Base-by-base conservation (phyloP, 2,797 vertebrate species). In the Chaetophractus vellerosus region DNA sequence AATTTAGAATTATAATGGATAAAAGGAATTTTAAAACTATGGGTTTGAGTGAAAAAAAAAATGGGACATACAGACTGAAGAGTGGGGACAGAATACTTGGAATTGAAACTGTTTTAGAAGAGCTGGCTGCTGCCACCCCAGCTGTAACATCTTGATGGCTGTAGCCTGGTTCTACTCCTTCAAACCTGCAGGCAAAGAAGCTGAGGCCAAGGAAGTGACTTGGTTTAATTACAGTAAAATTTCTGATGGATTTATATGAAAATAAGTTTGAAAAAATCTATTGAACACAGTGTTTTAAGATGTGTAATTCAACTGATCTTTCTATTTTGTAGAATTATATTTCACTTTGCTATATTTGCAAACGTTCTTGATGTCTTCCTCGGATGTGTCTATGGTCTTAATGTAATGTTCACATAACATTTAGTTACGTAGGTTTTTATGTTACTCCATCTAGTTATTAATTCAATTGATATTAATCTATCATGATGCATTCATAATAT, bases 401-500 rank as follows among this genome's bases (percentile, higher is more conserved):
- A 55, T 31, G 16, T 86, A 72, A 92, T 14, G 93, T 79, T 95
- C 82, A 83, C 1, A 57, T 23, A 92, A 55, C 18, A 75, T 2
- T 79, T 93, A 82, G 50, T 74, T 86, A 19, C 75, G 61, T 21
- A 94, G 16, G 11, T 41, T 95, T 84, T 84, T 74, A 1, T 64
- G 33, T 78, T 92, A 80, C 91, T 71, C 2, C 21, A 76, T 61
- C 26, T 63, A 91, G 14, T 91, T 57, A 94, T 95, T 96, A 90
- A 87, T 93, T 94, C 63, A 84, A 71, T 84, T 93, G 93, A 75
- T 93, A 79, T 41, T 55, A 78, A 81, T 80, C 31, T 86, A 28
- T 76, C 50, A 66, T 81, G 33, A 66, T 83, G 1, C 7, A 74
- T 88, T 96, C 64, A 81, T 55, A 78, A 64, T 85, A 33, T 41